Base-by-base conservation (phyloP, 2,888 invertebrate species). In the Orthosia cruda region DNA sequence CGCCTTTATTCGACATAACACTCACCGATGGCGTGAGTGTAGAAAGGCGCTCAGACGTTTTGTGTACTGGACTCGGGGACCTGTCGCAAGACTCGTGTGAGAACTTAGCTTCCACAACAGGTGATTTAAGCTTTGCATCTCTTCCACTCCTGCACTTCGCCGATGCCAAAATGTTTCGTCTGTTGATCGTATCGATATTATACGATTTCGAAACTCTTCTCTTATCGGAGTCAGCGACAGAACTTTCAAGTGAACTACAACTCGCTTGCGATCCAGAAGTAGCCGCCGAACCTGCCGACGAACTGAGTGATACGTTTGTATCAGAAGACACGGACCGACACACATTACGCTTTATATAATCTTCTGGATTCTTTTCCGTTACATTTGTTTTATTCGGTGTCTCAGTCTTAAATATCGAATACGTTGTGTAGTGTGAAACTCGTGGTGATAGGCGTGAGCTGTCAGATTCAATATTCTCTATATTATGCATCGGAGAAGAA, bases 141-240 rank as follows among this genome's bases (percentile, higher is more conserved):
- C 98, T 97, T 12, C 98, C 99, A 92, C 98, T 98, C 89, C 98
- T 97, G 91, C 98, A 98, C 94, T 98, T 98, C 1, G 99, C 98
- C 64, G 98, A 98, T 32, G 98, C 98, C 68, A 99, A 96, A 84
- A 99, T 98, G 92, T 98, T 99, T 93, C 98, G 98, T 69, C 99
- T 97, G 92, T 98, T 99, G 81, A 98, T 98, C 2, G 98, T 98
- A 93, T 98, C 98, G 58, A 98, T 98, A 89, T 98, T 98, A 87
- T 98, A 98, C 1, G 98, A 97, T 94, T 98, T 99, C 68, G 98
- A 96, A 86, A 98, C 97, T 86, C 98, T 97, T 87, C 96, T 97
- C 94, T 97, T 97, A 86, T 97, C 97, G 89, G 97, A 97, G 89
- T 97, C 97, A 80, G 97, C 97, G 84, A 97, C 97, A 88, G 97